Evolutionary conservation across 2,113 vertebrate genomes (phyloP).

Genomic region (Phalacrocorax carbo): DNA sequence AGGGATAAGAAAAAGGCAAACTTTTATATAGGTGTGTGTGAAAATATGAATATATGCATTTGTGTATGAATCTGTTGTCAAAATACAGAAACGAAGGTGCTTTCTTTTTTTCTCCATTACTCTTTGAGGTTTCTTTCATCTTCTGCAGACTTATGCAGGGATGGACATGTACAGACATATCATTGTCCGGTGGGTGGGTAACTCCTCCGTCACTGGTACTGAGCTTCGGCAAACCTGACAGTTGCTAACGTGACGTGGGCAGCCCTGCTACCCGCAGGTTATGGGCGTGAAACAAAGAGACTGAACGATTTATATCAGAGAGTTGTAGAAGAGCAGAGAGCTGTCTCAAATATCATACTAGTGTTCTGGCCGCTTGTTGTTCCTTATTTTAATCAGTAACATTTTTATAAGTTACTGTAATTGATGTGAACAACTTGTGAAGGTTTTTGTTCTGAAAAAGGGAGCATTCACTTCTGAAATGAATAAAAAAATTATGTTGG

Average conservation of each 20-base stretch:
- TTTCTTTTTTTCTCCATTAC: background rate
- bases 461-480: background rate
- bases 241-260: rapidly evolving
- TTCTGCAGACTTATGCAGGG: background rate
- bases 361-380: background rate
- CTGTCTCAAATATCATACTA: background rate
- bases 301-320: background rate
- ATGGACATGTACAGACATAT: background rate
- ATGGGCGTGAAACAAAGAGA: background rate
- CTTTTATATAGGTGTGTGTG: rapidly evolving
- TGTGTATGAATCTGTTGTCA: background rate
- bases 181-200: rapidly evolving
- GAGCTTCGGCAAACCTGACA: background rate
- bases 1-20: background rate
- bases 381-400: background rate
- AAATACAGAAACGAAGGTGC: background rate
- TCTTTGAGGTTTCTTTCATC: background rate
- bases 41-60: rapidly evolving
- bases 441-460: background rate
- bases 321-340: background rate
- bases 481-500: background rate
- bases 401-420: background rate
- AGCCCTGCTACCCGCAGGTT: background rate
- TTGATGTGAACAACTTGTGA: background rate
- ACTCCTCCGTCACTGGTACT: background rate